phyloP scores from a whole-genome alignment of 2,888 invertebrate genomes.

The Meiosimyza platycephala region DNA sequence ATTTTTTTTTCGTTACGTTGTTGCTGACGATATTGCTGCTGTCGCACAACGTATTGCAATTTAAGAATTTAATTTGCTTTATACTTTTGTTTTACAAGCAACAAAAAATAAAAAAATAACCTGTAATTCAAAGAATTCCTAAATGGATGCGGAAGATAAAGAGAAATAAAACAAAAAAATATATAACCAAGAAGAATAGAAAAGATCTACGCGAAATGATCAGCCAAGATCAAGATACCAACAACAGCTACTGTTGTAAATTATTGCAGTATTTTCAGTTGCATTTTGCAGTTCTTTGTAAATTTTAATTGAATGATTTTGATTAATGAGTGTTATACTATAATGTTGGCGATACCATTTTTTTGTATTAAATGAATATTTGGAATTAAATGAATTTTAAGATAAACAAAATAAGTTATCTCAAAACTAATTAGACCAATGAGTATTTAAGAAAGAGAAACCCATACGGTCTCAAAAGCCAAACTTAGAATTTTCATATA shows the following conservation, averaged over 20 bases:
- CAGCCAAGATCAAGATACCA: slow-evolving; percentile 4
- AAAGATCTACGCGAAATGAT: neutral
- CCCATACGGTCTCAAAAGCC: no score
- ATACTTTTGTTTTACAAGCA: neutral
- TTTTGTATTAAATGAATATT: no score
- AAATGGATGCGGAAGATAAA: slow-evolving; percentile 26
- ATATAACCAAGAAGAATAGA: neutral
- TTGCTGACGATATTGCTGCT: slow-evolving; percentile 7
- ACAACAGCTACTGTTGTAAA: neutral
- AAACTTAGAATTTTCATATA: no score
- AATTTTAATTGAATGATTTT: slow-evolving; percentile 10
- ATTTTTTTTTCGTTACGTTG: neutral
- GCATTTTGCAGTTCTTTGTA: neutral
- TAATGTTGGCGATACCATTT: no score
- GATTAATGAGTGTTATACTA: neutral
- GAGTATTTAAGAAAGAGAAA: no score
- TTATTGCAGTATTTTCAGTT: neutral
- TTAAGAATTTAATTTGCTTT: slow-evolving; percentile 11
- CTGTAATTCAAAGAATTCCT: slow-evolving; percentile 14
- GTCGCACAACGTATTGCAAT: slow-evolving; percentile 2
- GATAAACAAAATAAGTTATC: no score
- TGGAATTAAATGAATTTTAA: no score
- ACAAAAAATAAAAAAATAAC: neutral
- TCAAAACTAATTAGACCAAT: no score
- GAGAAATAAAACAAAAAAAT: neutral